Evolutionary conservation across 2,797 vertebrate species (phyloP).

Genomic region (Coendou prehensilis): DNA sequence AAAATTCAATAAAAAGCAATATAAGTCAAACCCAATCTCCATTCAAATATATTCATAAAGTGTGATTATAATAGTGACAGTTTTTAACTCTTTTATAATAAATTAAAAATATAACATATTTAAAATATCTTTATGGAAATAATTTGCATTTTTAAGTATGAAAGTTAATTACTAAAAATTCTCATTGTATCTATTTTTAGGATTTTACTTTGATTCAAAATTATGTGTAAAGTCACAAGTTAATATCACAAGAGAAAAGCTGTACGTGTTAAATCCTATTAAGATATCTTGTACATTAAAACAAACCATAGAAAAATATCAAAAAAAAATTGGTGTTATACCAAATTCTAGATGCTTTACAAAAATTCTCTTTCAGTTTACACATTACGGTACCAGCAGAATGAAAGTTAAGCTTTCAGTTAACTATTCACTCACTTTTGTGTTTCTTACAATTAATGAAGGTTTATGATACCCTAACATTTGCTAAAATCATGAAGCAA

Average conservation of each 20-base stretch:
- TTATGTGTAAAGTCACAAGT: not conserved
- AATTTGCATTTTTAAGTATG: not conserved
- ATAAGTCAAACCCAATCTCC: not conserved
- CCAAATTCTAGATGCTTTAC: not conserved
- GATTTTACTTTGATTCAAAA: not conserved
- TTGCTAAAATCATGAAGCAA: not conserved
- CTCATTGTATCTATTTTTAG: not conserved
- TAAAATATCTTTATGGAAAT: not conserved
- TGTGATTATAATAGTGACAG: not conserved
- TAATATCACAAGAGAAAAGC: not conserved
- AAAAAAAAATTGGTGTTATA: not conserved
- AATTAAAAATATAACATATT: not conserved
- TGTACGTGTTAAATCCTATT: not conserved
- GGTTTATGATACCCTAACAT: not conserved
- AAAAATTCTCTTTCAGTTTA: not conserved
- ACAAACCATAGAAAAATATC: not conserved
- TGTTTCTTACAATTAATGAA: not conserved
- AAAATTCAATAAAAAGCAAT: constrained; percentile 12
- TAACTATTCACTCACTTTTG: not conserved
- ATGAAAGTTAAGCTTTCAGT: not conserved
- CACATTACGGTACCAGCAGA: not conserved
- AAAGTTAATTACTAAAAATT: not conserved
- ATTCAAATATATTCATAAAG: constrained; percentile 16
- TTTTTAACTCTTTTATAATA: not conserved
- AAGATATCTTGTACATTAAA: not conserved